Conservation (phyloP, 1,140 invertebrate genomes). For the Zelostemma sp. region DNA sequence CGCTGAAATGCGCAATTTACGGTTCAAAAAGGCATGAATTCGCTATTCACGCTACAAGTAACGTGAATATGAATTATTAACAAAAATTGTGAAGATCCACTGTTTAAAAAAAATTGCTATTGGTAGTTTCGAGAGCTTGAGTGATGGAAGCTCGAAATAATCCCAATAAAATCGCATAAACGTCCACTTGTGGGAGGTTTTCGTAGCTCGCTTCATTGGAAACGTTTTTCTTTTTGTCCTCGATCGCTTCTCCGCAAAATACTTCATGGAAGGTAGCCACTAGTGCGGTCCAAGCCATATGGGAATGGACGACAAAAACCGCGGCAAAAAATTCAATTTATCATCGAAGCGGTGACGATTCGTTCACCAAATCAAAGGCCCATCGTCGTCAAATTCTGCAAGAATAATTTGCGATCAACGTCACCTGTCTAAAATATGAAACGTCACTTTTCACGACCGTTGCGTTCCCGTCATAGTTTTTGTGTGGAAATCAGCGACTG, state of each 20-base stretch:
- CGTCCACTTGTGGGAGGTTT: conserved; percentile 19
- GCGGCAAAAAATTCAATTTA: conserved; percentile 40
- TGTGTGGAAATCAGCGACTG: no score
- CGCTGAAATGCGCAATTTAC: no score
- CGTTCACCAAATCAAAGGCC: conserved; percentile 25
- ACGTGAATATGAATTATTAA: no score
- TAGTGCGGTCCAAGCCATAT: conserved; percentile 17
- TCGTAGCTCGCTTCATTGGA: conserved; percentile 36
- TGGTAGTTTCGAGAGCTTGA: no score
- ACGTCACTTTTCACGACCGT: no score
- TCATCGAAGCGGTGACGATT: conserved; percentile 33
- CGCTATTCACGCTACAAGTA: no score
- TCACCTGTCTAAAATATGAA: not conserved
- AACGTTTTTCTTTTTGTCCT: conserved; percentile 32
- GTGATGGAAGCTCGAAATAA: conserved; percentile 29
- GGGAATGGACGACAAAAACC: conserved; percentile 15
- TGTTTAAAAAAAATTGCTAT: no score
- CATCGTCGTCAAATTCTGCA: conserved; percentile 25
- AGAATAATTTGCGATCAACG: conserved; percentile 12
- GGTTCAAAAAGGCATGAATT: no score
- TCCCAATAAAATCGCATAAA: conserved; percentile 28
- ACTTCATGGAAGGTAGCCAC: conserved; percentile 25
- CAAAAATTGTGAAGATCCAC: no score
- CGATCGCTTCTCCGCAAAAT: conserved; percentile 33
- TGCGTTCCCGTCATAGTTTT: no score